These are phyloP conservation scores for Spodoptera exigua DNA, from an alignment of 2,888 invertebrate genomes.

Conservation along the genomic window DNA sequence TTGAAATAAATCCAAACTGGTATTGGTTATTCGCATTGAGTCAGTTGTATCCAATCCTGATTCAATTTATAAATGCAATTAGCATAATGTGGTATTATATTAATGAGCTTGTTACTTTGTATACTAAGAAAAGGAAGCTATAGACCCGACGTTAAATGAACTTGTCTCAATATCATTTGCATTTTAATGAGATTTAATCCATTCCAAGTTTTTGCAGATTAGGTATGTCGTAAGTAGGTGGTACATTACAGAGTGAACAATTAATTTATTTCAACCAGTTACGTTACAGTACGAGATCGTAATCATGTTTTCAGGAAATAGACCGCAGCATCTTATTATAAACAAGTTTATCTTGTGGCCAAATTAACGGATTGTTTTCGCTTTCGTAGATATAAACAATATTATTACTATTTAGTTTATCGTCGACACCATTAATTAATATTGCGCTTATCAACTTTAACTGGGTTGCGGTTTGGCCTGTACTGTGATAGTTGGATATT, in stretches of 20 bases:
- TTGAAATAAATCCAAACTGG: conserved; percentile 58
- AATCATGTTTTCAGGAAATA: conserved; percentile 66
- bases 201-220: conserved; percentile 11
- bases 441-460: conserved; percentile 74
- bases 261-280: conserved; percentile 34
- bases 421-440: conserved; percentile 81
- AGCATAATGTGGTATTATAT: conserved; percentile 50
- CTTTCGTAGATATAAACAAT: conserved; percentile 75
- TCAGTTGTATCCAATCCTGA: conserved; percentile 44
- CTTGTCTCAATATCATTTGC: conserved; percentile 18
- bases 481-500: conserved; percentile 52
- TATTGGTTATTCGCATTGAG: conserved; percentile 57
- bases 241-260: conserved; percentile 15
- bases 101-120: conserved; percentile 38
- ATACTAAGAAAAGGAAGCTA: conserved; percentile 41
- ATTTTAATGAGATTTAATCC: conserved; percentile 19
- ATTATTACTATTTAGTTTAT: conserved; percentile 72
- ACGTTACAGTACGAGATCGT: conserved; percentile 49
- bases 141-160: conserved; percentile 28
- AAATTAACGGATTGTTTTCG: conserved; percentile 75
- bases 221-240: conserved; percentile 7
- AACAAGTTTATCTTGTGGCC: conserved; percentile 70
- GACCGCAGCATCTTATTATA: conserved; percentile 63
- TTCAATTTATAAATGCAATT: conserved; percentile 53
- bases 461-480: conserved; percentile 65